Evolutionary conservation across 2,888 invertebrate genomes (phyloP), one percentile per base, ranked within the genome.

Genomic region (Tetragnatha montana): DNA sequence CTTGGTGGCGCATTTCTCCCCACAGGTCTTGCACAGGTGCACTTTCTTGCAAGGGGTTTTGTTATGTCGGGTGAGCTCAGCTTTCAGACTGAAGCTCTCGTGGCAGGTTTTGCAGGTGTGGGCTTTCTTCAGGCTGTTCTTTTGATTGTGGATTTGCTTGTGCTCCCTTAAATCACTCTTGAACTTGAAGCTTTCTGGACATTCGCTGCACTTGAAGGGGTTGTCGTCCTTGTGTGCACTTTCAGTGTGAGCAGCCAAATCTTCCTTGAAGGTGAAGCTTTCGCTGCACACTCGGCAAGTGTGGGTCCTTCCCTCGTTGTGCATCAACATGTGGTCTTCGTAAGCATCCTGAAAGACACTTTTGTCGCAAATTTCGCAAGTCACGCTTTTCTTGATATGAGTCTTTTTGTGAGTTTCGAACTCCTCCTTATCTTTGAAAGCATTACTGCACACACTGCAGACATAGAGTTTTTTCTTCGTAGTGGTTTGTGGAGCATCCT

Each of bases 161-260:
- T 90, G 89, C 78, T 86, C 79, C 0, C 89, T 86, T 14, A 90
- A 79, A 21, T 90, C 89, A 75, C 89, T 90, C 68, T 90, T 90
- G 21, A 86, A 90, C 12, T 86, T 71, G 22, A 90, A 90, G 10
- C 86, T 81, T 17, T 87, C 86, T 51, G 21, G 14, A 73, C 89
- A 90, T 0, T 78, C 22, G 19, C 49, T 90, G 68, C 89, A 90
- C 8, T 70, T 47, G 35, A 90, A 90, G 35, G 87, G 89, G n/a
- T 79, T 70, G 50, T 80, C 89, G 17, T 81, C 76, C 6, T 19
- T 73, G 73, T 90, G 89, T 6, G 73, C 79, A 12, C 82, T 49
- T 14, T 51, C 60, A 35, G 82, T n/a, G 47, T 90, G 89, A 14
- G 71, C 21, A 14, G 22, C 14, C 51, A 90, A 82, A 81, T 90